Percentiles rank a stretch among this genome's conserved stretches.
Evolutionary conservation across 2,797 vertebrate genomes (phyloP).

Genomic region (Karalla daura): DNA sequence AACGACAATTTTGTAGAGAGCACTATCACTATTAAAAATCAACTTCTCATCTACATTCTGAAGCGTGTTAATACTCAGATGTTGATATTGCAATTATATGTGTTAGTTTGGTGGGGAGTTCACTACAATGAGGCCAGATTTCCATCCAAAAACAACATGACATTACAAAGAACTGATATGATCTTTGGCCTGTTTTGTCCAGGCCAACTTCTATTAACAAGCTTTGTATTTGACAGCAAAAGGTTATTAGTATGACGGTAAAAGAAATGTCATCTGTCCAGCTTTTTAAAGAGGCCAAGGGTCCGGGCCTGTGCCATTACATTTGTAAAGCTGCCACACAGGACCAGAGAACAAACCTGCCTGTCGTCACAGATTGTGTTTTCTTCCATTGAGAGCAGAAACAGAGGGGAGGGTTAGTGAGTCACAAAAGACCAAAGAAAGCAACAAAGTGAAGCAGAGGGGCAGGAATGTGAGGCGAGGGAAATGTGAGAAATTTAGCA

Average conservation of each 20-base stretch:
- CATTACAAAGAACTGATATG: no score
- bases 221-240: no score
- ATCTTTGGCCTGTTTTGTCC: no score
- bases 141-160: no score
- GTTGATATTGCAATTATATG: no score
- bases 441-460: background rate
- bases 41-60: background rate
- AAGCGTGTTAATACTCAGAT: no score
- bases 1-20: background rate
- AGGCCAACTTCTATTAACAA: no score
- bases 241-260: no score
- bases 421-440: background rate
- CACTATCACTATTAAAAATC: background rate
- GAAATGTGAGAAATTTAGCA: constrained; percentile 24
- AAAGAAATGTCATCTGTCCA: no score
- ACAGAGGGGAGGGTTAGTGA: background rate
- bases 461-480: background rate
- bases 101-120: no score
- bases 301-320: background rate
- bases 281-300: no score
- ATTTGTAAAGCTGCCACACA: fast-evolving
- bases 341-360: background rate
- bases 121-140: no score
- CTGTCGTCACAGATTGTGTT: background rate
- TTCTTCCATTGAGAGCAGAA: background rate